phyloP scores from a whole-genome alignment of 92 coral and sea anemone species.

The Phenganax subtilis region DNA sequence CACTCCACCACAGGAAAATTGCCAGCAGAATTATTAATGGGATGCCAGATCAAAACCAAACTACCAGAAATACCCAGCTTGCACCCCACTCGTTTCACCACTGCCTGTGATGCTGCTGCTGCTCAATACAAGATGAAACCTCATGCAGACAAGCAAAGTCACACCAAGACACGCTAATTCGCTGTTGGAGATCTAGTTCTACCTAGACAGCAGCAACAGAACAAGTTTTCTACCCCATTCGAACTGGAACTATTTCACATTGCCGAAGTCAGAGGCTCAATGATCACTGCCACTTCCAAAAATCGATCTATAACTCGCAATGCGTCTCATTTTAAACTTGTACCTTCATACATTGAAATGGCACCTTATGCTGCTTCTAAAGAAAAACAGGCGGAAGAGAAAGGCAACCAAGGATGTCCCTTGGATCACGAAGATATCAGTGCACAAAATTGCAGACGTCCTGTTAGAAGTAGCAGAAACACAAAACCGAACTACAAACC shows the following conservation, averaged over 20 bases:
- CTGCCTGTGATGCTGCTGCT: neutral
- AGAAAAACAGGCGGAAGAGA: neutral
- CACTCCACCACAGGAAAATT: constrained; percentile 36
- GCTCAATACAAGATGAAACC: neutral
- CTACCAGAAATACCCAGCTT: neutral
- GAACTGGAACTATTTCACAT: constrained; percentile 14
- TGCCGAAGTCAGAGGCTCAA: constrained; percentile 36
- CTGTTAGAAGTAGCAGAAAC: constrained; percentile 6
- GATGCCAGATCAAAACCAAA: neutral
- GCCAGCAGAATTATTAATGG: constrained; percentile 35
- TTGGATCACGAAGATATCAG: neutral
- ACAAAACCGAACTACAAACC: constrained; percentile 3
- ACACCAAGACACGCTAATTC: constrained; percentile 10
- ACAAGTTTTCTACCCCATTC: constrained; percentile 41
- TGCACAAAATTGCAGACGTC: neutral
- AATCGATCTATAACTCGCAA: neutral
- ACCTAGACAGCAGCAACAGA: constrained; percentile 29
- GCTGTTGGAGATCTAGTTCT: constrained; percentile 41
- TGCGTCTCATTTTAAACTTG: neutral
- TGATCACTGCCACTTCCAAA: constrained; percentile 20
- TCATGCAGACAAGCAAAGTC: constrained; percentile 9
- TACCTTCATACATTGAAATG: neutral
- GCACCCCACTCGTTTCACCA: neutral
- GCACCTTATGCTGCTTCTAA: neutral
- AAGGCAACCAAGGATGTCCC: neutral